phyloP scores from a whole-genome alignment of 2,888 invertebrate species.

The Calameuta idolon region DNA sequence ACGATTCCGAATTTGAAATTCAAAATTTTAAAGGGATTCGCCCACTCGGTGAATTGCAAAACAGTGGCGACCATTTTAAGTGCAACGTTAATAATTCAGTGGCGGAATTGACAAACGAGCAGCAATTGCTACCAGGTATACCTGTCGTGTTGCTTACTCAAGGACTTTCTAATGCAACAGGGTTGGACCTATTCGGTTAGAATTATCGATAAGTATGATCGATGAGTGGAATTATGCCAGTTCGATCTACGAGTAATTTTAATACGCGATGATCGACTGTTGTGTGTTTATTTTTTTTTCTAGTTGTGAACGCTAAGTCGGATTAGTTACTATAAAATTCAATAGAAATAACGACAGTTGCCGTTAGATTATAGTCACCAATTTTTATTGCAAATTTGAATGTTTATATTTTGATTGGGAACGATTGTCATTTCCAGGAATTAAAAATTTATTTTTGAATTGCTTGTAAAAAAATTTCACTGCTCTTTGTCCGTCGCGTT shows the following conservation, averaged over 20 bases:
- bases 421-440: too few relatives aligned
- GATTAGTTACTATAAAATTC: not conserved
- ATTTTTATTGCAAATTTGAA: too few relatives aligned
- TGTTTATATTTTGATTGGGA: too few relatives aligned
- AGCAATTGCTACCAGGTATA: conserved; percentile 47
- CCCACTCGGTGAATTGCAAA: not conserved
- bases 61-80: conserved; percentile 35
- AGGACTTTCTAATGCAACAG: conserved; percentile 37
- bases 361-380: too few relatives aligned
- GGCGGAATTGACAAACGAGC: conserved; percentile 47
- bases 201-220: conserved; percentile 44
- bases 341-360: not conserved
- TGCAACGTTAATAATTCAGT: conserved; percentile 40
- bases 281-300: too few relatives aligned
- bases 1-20: not conserved
- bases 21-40: not conserved
- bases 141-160: conserved; percentile 28
- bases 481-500: not conserved
- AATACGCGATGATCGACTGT: not conserved
- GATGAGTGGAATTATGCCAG: conserved; percentile 42
- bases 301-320: not conserved
- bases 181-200: conserved; percentile 43
- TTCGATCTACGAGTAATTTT: conserved; percentile 28
- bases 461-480: not conserved
- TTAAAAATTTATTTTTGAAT: not conserved